phyloP scores from a whole-genome alignment of 2,113 vertebrate species.

The Montifringilla adamsi region DNA sequence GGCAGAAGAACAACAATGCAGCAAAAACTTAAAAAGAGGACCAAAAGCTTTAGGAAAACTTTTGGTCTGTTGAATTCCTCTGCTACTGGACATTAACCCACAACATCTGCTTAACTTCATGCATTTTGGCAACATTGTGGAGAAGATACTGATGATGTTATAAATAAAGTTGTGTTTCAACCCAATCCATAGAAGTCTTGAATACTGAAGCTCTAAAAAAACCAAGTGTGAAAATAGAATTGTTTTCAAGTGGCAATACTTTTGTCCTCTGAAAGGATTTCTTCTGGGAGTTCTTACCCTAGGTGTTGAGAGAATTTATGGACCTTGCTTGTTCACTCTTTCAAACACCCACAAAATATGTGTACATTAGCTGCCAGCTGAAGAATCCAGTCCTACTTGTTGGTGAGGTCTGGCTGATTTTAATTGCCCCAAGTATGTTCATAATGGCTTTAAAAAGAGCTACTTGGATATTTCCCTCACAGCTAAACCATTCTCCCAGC shows the following conservation, averaged over 20 bases:
- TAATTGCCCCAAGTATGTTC: neutral
- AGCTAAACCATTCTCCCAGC: neutral
- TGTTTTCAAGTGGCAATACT: neutral
- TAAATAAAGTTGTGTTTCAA: neutral
- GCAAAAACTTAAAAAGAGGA: neutral
- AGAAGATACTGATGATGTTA: neutral
- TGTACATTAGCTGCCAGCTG: neutral
- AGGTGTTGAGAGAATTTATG: slow-evolving; percentile 11
- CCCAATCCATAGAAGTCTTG: neutral
- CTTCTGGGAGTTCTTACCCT: neutral
- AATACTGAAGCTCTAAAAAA: neutral
- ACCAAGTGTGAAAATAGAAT: neutral
- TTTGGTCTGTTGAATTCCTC: neutral
- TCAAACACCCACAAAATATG: neutral
- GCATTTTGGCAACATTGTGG: neutral
- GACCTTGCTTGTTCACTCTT: neutral
- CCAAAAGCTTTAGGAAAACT: neutral
- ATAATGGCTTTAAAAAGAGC: neutral
- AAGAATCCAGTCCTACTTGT: neutral
- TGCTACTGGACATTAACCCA: neutral
- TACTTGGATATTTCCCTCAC: neutral
- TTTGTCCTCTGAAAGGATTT: neutral
- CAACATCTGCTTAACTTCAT: neutral
- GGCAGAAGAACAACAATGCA: neutral
- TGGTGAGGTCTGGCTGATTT: neutral